Evolutionary conservation across 1,140 invertebrate genomes (phyloP).

Genomic region (Zaprionus lachaisei): DNA sequence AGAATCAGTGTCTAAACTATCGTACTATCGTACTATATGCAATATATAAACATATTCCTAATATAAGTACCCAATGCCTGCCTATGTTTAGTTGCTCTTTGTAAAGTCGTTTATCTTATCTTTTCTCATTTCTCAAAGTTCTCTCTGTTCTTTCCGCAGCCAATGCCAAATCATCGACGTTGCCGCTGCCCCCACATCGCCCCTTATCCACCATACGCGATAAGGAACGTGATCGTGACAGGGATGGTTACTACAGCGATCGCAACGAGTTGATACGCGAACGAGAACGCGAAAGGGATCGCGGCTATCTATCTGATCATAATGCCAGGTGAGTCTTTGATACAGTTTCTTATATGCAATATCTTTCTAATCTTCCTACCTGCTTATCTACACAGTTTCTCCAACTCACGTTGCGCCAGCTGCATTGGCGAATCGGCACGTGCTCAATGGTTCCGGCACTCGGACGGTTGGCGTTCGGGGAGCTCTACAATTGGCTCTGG

Average conservation of each 20-base stretch:
- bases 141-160: slow-evolving; percentile 43
- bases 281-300: slow-evolving; percentile 88
- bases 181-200: slow-evolving; percentile 89
- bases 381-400: slow-evolving; percentile 84
- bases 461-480: slow-evolving; percentile 93
- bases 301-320: slow-evolving; percentile 94
- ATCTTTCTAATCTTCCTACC: too few relatives aligned
- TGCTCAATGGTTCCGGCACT: slow-evolving; percentile 94
- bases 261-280: slow-evolving; percentile 91
- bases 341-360: not conserved
- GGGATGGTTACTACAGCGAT: slow-evolving; percentile 93
- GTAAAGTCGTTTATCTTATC: not conserved
- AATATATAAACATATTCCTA: not conserved
- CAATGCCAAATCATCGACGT: slow-evolving; percentile 90
- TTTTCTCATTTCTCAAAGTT: not conserved
- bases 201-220: slow-evolving; percentile 77
- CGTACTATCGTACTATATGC: not conserved
- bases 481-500: slow-evolving; percentile 89
- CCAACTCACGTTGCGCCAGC: slow-evolving; percentile 89
- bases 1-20: slow-evolving; percentile 43
- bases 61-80: slow-evolving; percentile 8
- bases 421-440: slow-evolving; percentile 93
- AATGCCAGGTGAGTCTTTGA: slow-evolving; percentile 88
- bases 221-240: slow-evolving; percentile 85
- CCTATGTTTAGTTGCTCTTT: slow-evolving; percentile 23